Evolutionary conservation across 2,113 vertebrate genomes (phyloP), one percentile per base, ranked within the genome.

Genomic region (Empidonax alnorum): DNA sequence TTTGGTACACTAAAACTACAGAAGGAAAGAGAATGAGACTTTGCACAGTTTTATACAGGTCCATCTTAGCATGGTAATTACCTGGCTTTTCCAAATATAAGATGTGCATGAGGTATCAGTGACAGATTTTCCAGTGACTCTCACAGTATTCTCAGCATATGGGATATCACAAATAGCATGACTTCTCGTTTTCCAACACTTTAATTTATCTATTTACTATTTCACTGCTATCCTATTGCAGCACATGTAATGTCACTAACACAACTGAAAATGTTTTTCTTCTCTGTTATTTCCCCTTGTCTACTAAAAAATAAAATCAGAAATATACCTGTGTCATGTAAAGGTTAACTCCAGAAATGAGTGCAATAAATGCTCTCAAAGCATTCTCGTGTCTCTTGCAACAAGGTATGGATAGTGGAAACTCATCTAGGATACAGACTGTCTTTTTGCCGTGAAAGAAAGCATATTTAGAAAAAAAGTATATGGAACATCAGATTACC

Each of bases 401-500:
- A 84, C 33, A 81, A 81, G 27, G n/a, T 6, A 65, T 28, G 13
- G 46, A 42, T 71, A 42, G 23, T 94, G 50, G 41, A 89, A 93
- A 81, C 28, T 93, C n/a, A 39, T 39, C 52, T 76, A 83, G 75
- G 47, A 78, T n/a, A 86, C 55, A 72, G 63, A 79, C 42, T 82
- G 23, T 65, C 56, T 77, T 83, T 93, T 78, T 87, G 52, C 12
- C 4, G 7, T 28, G 7, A 41, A 28, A 65, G 46, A 90, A 97
- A 89, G 5, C 30, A 24, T 71, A 55, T 84, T 94, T 86, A 66
- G 67, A 85, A 94, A 93, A 56, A 71, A 94, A 93, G 65, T 49
- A 31, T 18, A 71, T 14, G 24, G 65, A 93, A 72, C 52, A 94
- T 63, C 7, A 80, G n/a, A 47, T 84, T 58, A 85, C 41, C 56